A percentile compares a stretch with the other conserved stretches of the same genome.
phyloP scores from a whole-genome alignment of 1,140 invertebrate genomes.

The Dendrolimus punctatus region DNA sequence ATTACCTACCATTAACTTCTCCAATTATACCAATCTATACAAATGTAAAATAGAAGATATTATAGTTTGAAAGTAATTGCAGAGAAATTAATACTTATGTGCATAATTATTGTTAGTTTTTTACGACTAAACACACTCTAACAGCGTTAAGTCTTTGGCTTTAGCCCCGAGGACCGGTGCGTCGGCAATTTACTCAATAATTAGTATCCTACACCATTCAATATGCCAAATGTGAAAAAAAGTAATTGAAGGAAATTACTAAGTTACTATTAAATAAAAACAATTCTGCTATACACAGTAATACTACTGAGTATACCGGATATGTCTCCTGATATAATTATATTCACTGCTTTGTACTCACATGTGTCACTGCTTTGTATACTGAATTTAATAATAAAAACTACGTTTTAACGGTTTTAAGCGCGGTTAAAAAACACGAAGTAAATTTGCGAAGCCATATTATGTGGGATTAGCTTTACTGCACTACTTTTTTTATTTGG shows the following conservation, averaged over 20 bases:
- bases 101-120: slow-evolving; percentile 53
- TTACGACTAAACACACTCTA: slow-evolving; percentile 30
- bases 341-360: slow-evolving; percentile 22
- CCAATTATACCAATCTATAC: too few species aligned
- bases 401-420: too few species aligned
- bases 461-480: too few species aligned
- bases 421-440: too few species aligned
- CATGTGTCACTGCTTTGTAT: slow-evolving; percentile 37
- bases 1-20: too few species aligned
- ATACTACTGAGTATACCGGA: slow-evolving; percentile 17
- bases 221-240: slow-evolving; percentile 46
- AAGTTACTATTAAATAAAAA: slow-evolving; percentile 30
- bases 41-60: slow-evolving; percentile 23
- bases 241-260: slow-evolving; percentile 45
- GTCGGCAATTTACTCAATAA: slow-evolving; percentile 57
- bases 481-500: too few species aligned
- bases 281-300: slow-evolving; percentile 21
- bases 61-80: slow-evolving; percentile 34
- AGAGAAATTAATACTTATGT: slow-evolving; percentile 32
- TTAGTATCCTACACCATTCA: slow-evolving; percentile 47
- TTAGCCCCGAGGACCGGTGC: slow-evolving; percentile 34
- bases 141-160: slow-evolving; percentile 33
- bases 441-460: too few species aligned
- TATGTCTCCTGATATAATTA: slow-evolving; percentile 36
- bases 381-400: background rate